Percentiles rank a stretch among this genome's conserved stretches.
Conservation (phyloP, 37 sponge, comb jelly and placozoan genomes). For the Amphimedon queenslandica region DNA sequence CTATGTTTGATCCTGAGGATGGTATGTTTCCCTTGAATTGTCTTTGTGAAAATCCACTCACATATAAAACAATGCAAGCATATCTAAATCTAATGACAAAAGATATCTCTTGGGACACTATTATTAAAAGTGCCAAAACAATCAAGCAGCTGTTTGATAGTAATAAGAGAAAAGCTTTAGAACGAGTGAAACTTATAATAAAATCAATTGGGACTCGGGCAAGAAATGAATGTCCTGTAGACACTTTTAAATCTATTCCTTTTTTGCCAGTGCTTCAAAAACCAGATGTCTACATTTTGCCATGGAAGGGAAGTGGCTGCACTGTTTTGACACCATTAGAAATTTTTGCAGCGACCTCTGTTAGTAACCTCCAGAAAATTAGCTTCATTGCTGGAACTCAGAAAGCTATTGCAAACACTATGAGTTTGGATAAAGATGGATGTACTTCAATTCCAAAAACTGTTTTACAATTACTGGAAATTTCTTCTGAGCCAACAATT, state of each 20-base stretch:
- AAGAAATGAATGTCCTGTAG: background rate
- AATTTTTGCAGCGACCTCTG: too few species aligned
- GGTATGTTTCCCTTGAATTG: conserved; percentile 30
- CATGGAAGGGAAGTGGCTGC: conserved; percentile 33
- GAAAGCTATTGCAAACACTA: conserved; percentile 1
- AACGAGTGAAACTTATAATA: conserved; percentile 4
- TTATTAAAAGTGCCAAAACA: conserved; percentile 43
- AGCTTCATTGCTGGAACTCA: conserved; percentile 15
- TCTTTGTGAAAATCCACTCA: conserved; percentile 1
- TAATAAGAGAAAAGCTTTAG: conserved; percentile 8
- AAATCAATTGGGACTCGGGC: conserved; percentile 5
- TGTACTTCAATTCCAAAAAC: background rate
- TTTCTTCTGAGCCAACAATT: conserved; percentile 2
- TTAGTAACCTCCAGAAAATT: background rate
- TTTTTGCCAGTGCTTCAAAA: conserved; percentile 60
- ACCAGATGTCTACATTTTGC: conserved; percentile 34
- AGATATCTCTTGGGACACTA: conserved; percentile 11
- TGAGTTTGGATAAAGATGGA: background rate
- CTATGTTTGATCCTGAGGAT: too few species aligned
- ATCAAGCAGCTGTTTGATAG: background rate
- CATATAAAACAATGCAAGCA: conserved; percentile 3
- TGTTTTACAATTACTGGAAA: background rate
- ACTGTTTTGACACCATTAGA: conserved; percentile 9
- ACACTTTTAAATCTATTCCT: background rate
- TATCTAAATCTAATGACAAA: conserved; percentile 31